A percentile compares a stretch with the other conserved stretches of the same genome.
phyloP scores from a whole-genome alignment of 1,140 invertebrate genomes.

The Myzus persicae region DNA sequence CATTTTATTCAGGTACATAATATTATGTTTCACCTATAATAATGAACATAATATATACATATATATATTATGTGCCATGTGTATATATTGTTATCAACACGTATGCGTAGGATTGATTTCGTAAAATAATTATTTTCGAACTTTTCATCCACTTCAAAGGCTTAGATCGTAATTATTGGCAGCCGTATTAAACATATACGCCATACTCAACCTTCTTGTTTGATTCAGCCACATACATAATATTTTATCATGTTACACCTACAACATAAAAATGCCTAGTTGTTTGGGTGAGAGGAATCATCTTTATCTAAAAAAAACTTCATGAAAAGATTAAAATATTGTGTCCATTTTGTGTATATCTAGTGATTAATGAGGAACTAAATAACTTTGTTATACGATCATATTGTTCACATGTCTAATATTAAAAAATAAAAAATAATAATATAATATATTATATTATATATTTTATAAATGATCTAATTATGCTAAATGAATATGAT shows the following conservation, averaged over 20 bases:
- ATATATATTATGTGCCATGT: too few relatives aligned
- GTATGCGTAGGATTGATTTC: neutral
- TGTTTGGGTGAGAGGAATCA: too few relatives aligned
- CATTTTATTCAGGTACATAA: slow-evolving; percentile 77
- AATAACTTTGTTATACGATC: neutral
- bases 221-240: too few relatives aligned
- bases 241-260: too few relatives aligned
- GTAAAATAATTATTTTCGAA: neutral
- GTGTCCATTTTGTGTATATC: neutral
- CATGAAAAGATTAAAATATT: neutral
- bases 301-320: neutral
- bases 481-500: too few relatives aligned
- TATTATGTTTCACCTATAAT: neutral
- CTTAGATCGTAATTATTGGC: neutral
- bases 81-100: neutral
- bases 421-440: too few relatives aligned
- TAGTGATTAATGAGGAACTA: neutral
- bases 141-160: neutral
- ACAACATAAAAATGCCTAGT: too few relatives aligned
- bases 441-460: too few relatives aligned
- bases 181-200: too few relatives aligned
- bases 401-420: too few relatives aligned
- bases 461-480: too few relatives aligned
- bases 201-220: neutral
- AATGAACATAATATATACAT: too few relatives aligned